phyloP scores from a whole-genome alignment of 2,888 invertebrate genomes.

The Troides oblongomaculatus region DNA sequence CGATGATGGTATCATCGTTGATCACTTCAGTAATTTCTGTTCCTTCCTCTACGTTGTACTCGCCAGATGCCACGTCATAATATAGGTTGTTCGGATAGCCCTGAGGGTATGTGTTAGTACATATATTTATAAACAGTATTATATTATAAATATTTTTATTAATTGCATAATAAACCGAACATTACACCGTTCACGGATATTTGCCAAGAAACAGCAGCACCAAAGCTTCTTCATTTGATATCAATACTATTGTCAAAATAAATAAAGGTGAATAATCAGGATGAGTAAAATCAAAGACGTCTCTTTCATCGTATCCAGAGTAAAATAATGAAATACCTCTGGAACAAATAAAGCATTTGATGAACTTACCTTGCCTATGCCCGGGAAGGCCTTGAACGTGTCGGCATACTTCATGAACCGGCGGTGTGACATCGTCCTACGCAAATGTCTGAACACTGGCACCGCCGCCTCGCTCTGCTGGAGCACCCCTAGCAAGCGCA shows the following conservation, averaged over 20 bases:
- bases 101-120: slow-evolving; percentile 26
- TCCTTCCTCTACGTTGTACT: slow-evolving; percentile 31
- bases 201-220: too few species aligned
- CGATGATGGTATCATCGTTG: slow-evolving; percentile 41
- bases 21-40: slow-evolving; percentile 15
- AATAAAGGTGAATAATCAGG: too few species aligned
- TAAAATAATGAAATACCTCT: not conserved
- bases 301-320: too few species aligned
- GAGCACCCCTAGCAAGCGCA: slow-evolving; percentile 49
- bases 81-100: slow-evolving; percentile 41
- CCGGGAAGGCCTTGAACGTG: slow-evolving; percentile 50
- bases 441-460: slow-evolving; percentile 38
- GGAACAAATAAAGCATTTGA: too few species aligned
- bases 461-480: slow-evolving; percentile 39
- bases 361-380: slow-evolving; percentile 40
- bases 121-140: too few species aligned
- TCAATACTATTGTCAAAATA: too few species aligned
- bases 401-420: slow-evolving; percentile 37
- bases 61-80: slow-evolving; percentile 41
- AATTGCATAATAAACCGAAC: too few species aligned
- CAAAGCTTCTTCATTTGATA: too few species aligned
- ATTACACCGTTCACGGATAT: too few species aligned
- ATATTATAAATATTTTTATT: too few species aligned
- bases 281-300: too few species aligned
- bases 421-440: slow-evolving; percentile 39